Conservation (phyloP, 2,113 vertebrate genomes). For the Theristicus caerulescens region DNA sequence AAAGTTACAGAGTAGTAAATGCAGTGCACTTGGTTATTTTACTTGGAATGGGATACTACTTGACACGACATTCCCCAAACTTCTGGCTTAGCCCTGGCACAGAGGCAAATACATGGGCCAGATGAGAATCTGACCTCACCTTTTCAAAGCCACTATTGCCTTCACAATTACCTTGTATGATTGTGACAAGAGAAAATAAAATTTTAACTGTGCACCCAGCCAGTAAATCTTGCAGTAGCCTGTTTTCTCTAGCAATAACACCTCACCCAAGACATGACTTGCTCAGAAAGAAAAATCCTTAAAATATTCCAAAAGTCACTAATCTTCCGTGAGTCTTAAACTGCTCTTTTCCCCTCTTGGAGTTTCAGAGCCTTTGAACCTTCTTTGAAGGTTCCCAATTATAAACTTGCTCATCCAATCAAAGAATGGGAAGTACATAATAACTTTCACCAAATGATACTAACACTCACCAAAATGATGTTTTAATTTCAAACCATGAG, state of each 20-base stretch:
- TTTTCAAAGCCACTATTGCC: conserved; percentile 32
- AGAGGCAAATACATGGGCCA: neutral
- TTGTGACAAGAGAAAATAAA: conserved; percentile 36
- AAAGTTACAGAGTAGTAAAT: conserved; percentile 11
- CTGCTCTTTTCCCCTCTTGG: neutral
- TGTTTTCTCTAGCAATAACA: conserved; percentile 35
- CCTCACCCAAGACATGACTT: neutral
- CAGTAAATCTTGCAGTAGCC: conserved; percentile 25
- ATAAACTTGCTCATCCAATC: neutral
- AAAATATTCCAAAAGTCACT: neutral
- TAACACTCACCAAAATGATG: neutral
- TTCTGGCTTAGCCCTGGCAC: neutral
- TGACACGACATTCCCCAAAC: neutral
- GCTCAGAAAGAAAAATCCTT: neutral
- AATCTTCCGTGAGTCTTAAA: neutral
- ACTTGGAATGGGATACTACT: conserved; percentile 27
- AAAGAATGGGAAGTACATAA: neutral
- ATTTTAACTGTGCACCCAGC: neutral
- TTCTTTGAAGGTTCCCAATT: neutral
- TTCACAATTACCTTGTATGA: conserved; percentile 17
- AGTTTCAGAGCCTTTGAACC: neutral
- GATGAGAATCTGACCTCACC: conserved; percentile 25
- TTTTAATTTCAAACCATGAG: neutral
- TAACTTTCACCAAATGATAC: neutral
- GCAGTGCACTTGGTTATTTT: conserved; percentile 45